Base-by-base conservation (phyloP, 2,888 invertebrate species). In the Synanthedon andrenaeformis region DNA sequence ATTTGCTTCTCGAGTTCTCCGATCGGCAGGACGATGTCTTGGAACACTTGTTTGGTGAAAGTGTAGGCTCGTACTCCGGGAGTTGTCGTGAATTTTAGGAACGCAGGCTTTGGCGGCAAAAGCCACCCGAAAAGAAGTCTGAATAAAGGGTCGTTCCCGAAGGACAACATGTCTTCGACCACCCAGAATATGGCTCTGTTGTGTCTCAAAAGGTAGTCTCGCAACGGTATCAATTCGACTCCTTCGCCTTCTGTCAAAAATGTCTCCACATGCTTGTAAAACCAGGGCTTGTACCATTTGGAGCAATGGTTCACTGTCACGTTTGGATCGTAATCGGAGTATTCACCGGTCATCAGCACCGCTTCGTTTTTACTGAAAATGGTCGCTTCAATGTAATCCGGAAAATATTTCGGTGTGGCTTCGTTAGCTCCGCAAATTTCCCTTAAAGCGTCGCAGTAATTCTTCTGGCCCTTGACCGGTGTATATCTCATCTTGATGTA, bases 161-260 rank as follows among this genome's bases (percentile, higher is more conserved):
- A 91, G 0, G 92, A 90, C 51, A 92, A 82, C 92, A 92, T 92
- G 17, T 90, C 90, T 75, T 92, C 92, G 0, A 92, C 90, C 0
- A 92, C 92, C 92, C 92, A 92, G 70, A 92, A 92, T 53, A 92
- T 92, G 2, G 92, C 89, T 61, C 92, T 77, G 64, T 92, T 91
- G 66, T 92, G 92, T 23, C 92, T 76, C 1, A 92, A 66, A 13
- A 92, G 72, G 65, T 92, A 92, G 58, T 92, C 91, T 56, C 89
- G 73, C 17, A 92, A 61, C 0, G 92, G 92, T 53, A 92, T 90
- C 55, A 91, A 78, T 63, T 91, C 90, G 12, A 89, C 89, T 8
- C 82, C 76, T 62, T 88, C 84, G 3, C 89, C 89, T 55, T 82
- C 89, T 1, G 62, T 55, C 4, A 92, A 67, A 62, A 91, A 91